Base-by-base conservation (phyloP, 2,797 vertebrate genomes). In the Rhynchotus rufescens region DNA sequence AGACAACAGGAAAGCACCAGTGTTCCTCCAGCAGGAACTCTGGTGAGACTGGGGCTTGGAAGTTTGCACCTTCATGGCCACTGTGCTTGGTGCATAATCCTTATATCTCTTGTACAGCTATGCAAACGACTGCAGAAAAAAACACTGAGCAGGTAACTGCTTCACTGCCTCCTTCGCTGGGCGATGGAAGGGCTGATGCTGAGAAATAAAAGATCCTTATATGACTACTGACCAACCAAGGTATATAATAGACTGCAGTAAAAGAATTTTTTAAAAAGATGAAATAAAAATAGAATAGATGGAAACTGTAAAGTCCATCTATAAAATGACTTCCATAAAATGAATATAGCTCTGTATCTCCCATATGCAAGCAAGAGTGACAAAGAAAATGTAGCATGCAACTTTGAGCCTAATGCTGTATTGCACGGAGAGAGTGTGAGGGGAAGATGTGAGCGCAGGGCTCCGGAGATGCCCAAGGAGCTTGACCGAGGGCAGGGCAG, bases 391-490 rank as follows among this genome's bases (percentile, higher is more conserved):
- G n/a, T 23, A 67, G 15, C 42, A 38, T 51, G 57, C 45, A n/a
- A 1, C 30, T 65, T 86, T 17, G 15, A 92, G 54, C 21, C 72
- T 23, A 44, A 25, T 0, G 8, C 49, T 74, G 84, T 22, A 80
- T 47, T 10, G 47, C 67, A 60, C 1, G 1, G 61, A 23, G 81
- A 17, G 89, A 80, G 32, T 3, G 0, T 10, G 52, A 66, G 51
- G 75, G 56, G 40, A 36, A 56, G 68, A 72, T 20, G 32, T 15
- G 44, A 61, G 69, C 32, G 19, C 42, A 12, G 45, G 15, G 17
- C 0, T 0, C 15, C 6, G 3, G 73, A 68, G 68, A 34, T 0
- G 0, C 89, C 74, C 36, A 62, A 45, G 52, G 47, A 68, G 59
- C 51, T 84, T 91, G 6, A 59, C 5, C 40, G 65, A 64, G 64